Evolutionary conservation across 2,888 invertebrate species (phyloP).

Genomic region (Drosophila demipolita): DNA sequence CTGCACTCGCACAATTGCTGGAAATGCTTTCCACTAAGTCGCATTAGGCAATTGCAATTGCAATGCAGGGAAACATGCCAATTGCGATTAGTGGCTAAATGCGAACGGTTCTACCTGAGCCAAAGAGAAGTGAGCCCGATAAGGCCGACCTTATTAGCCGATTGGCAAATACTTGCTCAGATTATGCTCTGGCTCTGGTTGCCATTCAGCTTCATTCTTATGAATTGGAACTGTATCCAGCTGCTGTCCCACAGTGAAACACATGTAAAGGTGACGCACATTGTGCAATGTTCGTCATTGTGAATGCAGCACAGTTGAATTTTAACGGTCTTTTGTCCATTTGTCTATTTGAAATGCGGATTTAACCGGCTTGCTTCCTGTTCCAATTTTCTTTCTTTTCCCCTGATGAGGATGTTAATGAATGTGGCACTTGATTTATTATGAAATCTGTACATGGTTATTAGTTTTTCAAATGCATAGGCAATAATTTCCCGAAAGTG

Average conservation of each 20-base stretch:
- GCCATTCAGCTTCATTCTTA: constrained; percentile 8
- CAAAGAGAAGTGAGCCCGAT: neutral
- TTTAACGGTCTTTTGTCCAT: constrained; percentile 39
- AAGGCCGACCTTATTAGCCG: constrained; percentile 56
- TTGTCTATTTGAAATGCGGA: constrained; percentile 66
- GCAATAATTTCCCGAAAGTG: constrained; percentile 62
- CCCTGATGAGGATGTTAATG: constrained; percentile 30
- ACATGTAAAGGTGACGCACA: constrained; percentile 59
- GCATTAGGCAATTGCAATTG: constrained; percentile 44
- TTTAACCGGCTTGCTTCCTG: constrained; percentile 35
- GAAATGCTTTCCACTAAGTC: constrained; percentile 27
- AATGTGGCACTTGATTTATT: constrained; percentile 72
- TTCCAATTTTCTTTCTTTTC: constrained; percentile 22
- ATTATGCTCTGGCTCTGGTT: neutral
- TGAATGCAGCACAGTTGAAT: constrained; percentile 43
- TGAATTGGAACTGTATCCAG: constrained; percentile 22
- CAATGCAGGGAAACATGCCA: constrained; percentile 48
- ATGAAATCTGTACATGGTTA: constrained; percentile 79
- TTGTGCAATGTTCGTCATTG: constrained; percentile 43
- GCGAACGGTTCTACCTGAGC: constrained; percentile 9
- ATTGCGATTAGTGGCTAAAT: constrained; percentile 39
- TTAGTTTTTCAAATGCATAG: constrained; percentile 72
- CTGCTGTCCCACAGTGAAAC: constrained; percentile 51
- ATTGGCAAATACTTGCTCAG: constrained; percentile 39
- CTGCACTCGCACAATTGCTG: constrained; percentile 36